Base-by-base conservation (phyloP, 2,797 vertebrate species). In the Philypnodon macrostomus region DNA sequence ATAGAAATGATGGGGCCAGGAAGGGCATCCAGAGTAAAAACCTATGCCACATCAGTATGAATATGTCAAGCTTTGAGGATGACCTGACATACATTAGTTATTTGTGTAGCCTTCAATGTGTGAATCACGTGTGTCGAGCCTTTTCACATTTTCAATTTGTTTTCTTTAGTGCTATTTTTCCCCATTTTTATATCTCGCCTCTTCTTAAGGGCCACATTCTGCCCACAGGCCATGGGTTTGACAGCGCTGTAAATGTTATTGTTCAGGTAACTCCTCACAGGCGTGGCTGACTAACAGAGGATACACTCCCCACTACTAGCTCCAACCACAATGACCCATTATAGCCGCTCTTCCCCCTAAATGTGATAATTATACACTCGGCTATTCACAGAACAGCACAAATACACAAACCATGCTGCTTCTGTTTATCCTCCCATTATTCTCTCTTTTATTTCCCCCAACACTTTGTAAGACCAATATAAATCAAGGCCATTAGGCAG, bases 351-450 rank as follows among this genome's bases (percentile, higher is more conserved):
- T 85, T 87, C 82, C 77, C 78, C 35, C 83, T 85, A 90, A 91
- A 91, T 90, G 89, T 85, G 89, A 90, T 90, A 91, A 91, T 91
- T 89, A 89, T 77, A 89, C 12, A 63, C 79, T 88, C 73, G 67
- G 46, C 70, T 63, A 57, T 79, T 81, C 72, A 70, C 64, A 79
- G 73, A 81, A 71, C 82, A 81, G 81, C 60, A 70, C 71, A 76
- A 67, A 85, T 80, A 82, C 70, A 84, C 86, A 87, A 85, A 84
- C 62, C 78, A 46, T 58, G 64, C 47, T 71, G 75, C 80, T 79
- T 73, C 79, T 85, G 81, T 86, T 86, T 76, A 71, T 82, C 62
- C 67, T 65, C 60, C 61, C 51, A 56, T 79, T 70, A n/a, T 78
- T 81, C 70, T 60, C 47, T 46, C 60, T 53, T 71, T 77, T 77